Base-by-base conservation (phyloP, 2,888 invertebrate species). In the Xestobium rufovillosum region DNA sequence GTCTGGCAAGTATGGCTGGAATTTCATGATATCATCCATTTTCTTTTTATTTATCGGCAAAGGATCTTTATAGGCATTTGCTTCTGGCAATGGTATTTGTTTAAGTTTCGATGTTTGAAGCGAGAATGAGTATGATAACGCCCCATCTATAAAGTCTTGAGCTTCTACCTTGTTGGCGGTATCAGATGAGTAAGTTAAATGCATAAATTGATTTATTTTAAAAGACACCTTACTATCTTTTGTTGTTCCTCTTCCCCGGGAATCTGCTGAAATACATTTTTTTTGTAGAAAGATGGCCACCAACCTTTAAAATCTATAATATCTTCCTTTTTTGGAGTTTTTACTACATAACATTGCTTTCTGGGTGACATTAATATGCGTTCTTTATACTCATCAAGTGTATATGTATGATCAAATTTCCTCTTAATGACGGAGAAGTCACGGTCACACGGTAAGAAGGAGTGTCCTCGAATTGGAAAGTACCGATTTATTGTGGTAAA, bases 401-500 rank as follows among this genome's bases (percentile, higher is more conserved):
- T 31, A 31, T 31, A 31, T 6, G 31, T 31, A 15, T 13, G 14
- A 31, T 31, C 31, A 31, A 31, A 31, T 31, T 14, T 31, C 14
- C 31, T 31, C 10, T 31, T 31, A 31, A 31, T 9, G 14, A 31
- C 31, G 13, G 31, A 31, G 31, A 31, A 31, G 31, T 31, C 15
- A 15, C 31, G 31, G 14, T 31, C 31, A 31, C 31, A 31, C 10
- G 15, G 13, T 14, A 31, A 31, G 31, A 14, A 31, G 4, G 31
- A 12, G 10, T 31, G 31, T 4, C 31, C 31, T 10, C 31, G 13
- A 13, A 31, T 15, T 31, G 31, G 31, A 10, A 31, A 31, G 15
- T 31, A 31, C 14, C 14, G 31, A 15, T 31, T 31, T 31, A 31
- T 31, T 31, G 31, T 31, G 13, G 31, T 31, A 31, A 31, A 31